Evolutionary conservation across 2,797 vertebrate genomes (phyloP), one percentile per base, ranked within the genome.

Genomic region (Sebastes oblongus): DNA sequence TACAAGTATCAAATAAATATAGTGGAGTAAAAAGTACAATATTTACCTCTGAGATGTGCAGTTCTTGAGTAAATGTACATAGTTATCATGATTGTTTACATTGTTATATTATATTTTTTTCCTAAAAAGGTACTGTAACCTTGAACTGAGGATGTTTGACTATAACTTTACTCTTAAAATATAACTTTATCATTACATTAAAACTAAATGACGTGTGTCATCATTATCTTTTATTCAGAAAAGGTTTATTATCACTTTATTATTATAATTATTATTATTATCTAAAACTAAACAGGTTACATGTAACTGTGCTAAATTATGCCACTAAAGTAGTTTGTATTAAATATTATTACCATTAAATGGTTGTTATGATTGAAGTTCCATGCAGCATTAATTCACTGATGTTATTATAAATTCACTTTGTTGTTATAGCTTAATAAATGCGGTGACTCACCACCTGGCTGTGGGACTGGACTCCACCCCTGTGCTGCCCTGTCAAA

Each of bases 391-490:
- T 22, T 22, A 55, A 55, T 55, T 10, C 22, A 55, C 11, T 25
- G 24, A 25, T 14, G 22, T 12, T 27, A 13, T 25, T 6, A 56
- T 24, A 25, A 56, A 52, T 52, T 52, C 18, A 20, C 50, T 52
- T 8, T 18, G 46, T 50, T 18, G 2, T 18, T 50, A 50, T 29
- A 59, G 18, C 13, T 59, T 61, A 61, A 32, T 50, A 16, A 22
- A 72, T 66, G 65, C 66, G 30, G 25, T 24, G 77, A 92, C 91
- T 92, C 85, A 93, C 91, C 90, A 81, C 88, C 88, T 92, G 92
- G 92, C 95, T 92, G 92, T 92, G 91, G 90, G 91, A 95, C 95
- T 92, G 93, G 93, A 93, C 93, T 94, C 94, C 94, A 94, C 93
- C 94, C 88, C 84, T 93, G 91, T 86, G 92, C 94, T 92, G 93